phyloP scores from a whole-genome alignment of 30 jellyfish, hydroid and myxozoan species.

The Hydractinia symbiolongicarpus region DNA sequence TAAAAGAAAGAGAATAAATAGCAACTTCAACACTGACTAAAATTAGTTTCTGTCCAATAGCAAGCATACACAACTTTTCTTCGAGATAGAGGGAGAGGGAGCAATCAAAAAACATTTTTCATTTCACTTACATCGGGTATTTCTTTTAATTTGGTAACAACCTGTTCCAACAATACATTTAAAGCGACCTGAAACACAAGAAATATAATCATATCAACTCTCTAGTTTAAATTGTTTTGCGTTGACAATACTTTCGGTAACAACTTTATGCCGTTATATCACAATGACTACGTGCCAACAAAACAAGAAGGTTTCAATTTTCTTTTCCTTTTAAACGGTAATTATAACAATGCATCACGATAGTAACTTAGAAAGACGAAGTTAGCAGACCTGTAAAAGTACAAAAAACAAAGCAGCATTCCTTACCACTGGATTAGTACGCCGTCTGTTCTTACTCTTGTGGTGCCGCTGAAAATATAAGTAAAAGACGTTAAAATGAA shows the following conservation, averaged over 20 bases:
- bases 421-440: conserved; percentile 88
- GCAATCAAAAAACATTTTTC: not conserved
- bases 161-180: conserved; percentile 66
- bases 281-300: no score
- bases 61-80: not conserved
- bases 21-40: no score
- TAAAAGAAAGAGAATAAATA: no score
- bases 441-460: conserved; percentile 75
- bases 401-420: not conserved
- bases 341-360: no score
- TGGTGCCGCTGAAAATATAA: conserved; percentile 69
- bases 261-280: no score
- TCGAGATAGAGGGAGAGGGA: not conserved
- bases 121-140: conserved; percentile 52
- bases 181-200: conserved; percentile 57
- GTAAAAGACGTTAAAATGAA: not conserved
- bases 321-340: no score
- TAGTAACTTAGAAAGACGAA: no score
- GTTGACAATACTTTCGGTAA: not conserved
- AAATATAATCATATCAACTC: not conserved
- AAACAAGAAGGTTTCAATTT: no score
- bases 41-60: no score
- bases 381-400: no score
- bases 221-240: not conserved
- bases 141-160: conserved; percentile 64